Conservation (phyloP, 2,888 invertebrate genomes). For the Pocota personata region DNA sequence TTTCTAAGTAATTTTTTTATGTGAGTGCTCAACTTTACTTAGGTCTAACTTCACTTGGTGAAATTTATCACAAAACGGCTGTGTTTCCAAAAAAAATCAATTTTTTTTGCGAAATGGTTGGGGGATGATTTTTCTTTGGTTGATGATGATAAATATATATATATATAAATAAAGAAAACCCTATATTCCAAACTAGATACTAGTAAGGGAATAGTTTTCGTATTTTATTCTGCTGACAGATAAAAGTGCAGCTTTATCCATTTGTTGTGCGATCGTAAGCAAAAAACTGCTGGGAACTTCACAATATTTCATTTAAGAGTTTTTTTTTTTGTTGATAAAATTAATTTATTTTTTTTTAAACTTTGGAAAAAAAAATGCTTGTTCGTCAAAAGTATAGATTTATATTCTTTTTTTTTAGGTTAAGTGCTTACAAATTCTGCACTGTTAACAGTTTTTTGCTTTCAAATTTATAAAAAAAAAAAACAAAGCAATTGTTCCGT, state of each 20-base stretch:
- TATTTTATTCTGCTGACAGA: slow-evolving; percentile 68
- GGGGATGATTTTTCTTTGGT: slow-evolving; percentile 33
- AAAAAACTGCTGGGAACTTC: slow-evolving; percentile 58
- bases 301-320: slow-evolving; percentile 68
- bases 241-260: slow-evolving; percentile 71
- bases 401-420: not conserved
- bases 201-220: slow-evolving; percentile 71
- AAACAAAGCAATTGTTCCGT: slow-evolving; percentile 40
- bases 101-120: not conserved
- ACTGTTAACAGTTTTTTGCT: slow-evolving; percentile 54
- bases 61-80: slow-evolving; percentile 58
- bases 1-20: not conserved
- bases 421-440: slow-evolving; percentile 17
- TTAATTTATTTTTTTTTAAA: slow-evolving; percentile 9
- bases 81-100: slow-evolving; percentile 19
- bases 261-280: slow-evolving; percentile 72
- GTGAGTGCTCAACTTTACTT: slow-evolving; percentile 51
- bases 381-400: slow-evolving; percentile 2
- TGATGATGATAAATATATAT: not conserved
- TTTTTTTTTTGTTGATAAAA: slow-evolving; percentile 7
- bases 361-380: slow-evolving; percentile 12
- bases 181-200: slow-evolving; percentile 45
- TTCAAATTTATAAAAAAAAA: slow-evolving; percentile 3
- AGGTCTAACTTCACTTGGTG: slow-evolving; percentile 64
- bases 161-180: not conserved